These are phyloP conservation scores for Tyrannus savana DNA, from an alignment of 2,113 vertebrate species.

Conservation along the genomic window DNA sequence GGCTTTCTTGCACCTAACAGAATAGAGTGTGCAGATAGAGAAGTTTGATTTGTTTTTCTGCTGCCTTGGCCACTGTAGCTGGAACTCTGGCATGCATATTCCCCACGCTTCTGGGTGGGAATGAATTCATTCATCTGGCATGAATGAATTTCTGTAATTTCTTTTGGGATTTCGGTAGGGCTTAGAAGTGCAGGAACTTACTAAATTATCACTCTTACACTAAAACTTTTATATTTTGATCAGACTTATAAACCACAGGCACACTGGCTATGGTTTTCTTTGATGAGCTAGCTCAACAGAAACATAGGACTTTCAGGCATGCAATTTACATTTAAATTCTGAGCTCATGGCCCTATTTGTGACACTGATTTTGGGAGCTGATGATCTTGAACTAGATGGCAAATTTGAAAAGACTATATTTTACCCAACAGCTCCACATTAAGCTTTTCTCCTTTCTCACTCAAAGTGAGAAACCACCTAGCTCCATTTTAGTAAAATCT, in stretches of 20 bases:
- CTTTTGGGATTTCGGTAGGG: not conserved
- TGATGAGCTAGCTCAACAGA: not conserved
- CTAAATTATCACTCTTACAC: not conserved
- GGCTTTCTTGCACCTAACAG: not conserved
- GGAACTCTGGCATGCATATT: not conserved
- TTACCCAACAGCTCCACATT: not conserved
- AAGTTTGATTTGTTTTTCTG: not conserved
- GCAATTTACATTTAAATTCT: slow-evolving; percentile 21
- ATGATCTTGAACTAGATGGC: slow-evolving; percentile 7
- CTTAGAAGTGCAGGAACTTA: not conserved
- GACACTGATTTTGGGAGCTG: slow-evolving; percentile 3
- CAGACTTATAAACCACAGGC: not conserved
- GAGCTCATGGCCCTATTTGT: not conserved
- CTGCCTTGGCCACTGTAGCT: not conserved
- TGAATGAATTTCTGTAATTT: not conserved
- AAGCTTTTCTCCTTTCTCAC: slow-evolving; percentile 17
- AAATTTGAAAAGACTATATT: slow-evolving; percentile 20
- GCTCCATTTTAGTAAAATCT: not conserved
- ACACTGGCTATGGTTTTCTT: not conserved
- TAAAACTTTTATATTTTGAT: not conserved
- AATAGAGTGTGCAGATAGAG: not conserved
- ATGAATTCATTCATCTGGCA: not conserved
- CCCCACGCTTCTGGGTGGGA: not conserved
- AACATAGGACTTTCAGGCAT: not conserved
- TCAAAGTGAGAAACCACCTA: not conserved